Conservation (phyloP, 2,797 vertebrate genomes). For the Chrysocyon brachyurus region DNA sequence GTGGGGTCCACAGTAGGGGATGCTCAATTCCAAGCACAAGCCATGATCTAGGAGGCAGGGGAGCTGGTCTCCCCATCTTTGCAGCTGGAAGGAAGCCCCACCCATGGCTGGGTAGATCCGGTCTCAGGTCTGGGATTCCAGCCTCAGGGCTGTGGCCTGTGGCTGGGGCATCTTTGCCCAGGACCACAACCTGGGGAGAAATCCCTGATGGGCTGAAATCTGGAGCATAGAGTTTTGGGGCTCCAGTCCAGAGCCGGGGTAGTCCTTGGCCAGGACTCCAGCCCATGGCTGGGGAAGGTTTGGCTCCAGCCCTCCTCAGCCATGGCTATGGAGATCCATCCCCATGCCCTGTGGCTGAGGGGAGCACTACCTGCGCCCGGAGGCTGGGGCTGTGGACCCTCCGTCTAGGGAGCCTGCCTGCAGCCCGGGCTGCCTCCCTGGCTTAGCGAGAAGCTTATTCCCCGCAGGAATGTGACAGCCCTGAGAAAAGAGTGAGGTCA, state of each 20-base stretch:
- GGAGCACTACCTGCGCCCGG: too few species aligned
- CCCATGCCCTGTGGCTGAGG: neutral
- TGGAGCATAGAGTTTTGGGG: neutral
- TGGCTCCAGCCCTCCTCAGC: neutral
- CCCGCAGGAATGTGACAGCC: constrained; percentile 86
- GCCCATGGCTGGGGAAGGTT: neutral
- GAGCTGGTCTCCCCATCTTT: fast-evolving
- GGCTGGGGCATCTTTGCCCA: neutral
- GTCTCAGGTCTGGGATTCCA: neutral
- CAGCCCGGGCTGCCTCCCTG: fast-evolving
- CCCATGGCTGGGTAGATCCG: neutral
- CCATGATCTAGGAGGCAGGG: fast-evolving
- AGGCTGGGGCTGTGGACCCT: neutral
- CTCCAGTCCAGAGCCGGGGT: neutral
- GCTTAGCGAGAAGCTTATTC: neutral
- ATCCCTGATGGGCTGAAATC: neutral
- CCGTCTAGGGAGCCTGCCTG: fast-evolving
- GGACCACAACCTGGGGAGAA: neutral
- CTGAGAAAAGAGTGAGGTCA: constrained; percentile 89
- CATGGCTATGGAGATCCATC: fast-evolving
- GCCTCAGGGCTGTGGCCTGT: neutral
- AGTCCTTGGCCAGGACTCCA: neutral
- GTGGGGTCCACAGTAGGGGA: neutral
- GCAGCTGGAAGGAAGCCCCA: neutral
- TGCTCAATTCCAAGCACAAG: too few species aligned